Conservation (phyloP, 2,888 invertebrate species). For the Drosophila anomalata region DNA sequence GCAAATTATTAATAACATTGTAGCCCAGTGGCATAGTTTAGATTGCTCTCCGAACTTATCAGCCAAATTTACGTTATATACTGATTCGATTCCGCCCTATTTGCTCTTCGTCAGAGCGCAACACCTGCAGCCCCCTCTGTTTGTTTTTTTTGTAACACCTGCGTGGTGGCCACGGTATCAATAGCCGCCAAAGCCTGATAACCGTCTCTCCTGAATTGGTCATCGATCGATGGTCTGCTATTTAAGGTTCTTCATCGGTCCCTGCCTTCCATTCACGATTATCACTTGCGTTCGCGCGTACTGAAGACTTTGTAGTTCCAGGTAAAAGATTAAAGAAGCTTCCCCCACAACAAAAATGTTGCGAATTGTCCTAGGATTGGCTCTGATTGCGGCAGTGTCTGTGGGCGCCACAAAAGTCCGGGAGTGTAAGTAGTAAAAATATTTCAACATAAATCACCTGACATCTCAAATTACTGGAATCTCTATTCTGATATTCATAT, state of each 20-base stretch:
- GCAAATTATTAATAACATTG: constrained; percentile 1
- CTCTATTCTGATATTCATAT: not conserved
- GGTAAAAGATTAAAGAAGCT: constrained; percentile 7
- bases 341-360: constrained; percentile 44
- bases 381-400: constrained; percentile 25
- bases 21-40: constrained; percentile 5
- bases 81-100: constrained; percentile 38
- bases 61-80: constrained; percentile 60
- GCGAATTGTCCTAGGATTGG: constrained; percentile 50
- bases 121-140: constrained; percentile 47
- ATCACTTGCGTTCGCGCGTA: constrained; percentile 37
- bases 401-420: constrained; percentile 49
- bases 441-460: not conserved
- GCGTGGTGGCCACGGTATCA: constrained; percentile 55
- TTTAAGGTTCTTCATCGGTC: constrained; percentile 53
- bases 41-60: constrained; percentile 49
- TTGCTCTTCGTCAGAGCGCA: constrained; percentile 42
- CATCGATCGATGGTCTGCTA: constrained; percentile 53
- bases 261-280: constrained; percentile 55
- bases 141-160: constrained; percentile 58
- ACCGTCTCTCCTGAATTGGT: constrained; percentile 50
- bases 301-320: constrained; percentile 8
- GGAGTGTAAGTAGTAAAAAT: constrained; percentile 58
- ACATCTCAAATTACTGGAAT: not conserved
- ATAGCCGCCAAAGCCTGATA: constrained; percentile 51